Conservation (phyloP, 2,113 vertebrate species). For the Empidonax alnorum region DNA sequence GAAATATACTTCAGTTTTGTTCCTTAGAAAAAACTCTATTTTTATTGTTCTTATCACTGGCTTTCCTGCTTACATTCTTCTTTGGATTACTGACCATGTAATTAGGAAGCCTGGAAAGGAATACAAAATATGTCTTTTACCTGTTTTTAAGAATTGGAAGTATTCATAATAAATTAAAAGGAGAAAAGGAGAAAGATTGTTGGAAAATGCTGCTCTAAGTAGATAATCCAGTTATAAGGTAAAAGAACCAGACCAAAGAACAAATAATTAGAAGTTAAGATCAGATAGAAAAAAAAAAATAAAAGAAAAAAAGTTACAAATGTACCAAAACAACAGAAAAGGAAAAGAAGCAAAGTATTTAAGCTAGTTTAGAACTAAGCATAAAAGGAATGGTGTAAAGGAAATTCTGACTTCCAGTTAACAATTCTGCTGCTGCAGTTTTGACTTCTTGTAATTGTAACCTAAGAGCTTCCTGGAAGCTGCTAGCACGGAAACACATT, state of each 20-base stretch:
- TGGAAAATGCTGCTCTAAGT: neutral
- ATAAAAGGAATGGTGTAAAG: slow-evolving; percentile 28
- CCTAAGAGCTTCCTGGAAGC: slow-evolving; percentile 66
- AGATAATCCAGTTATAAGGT: neutral
- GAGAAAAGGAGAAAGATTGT: neutral
- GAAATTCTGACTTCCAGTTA: slow-evolving; percentile 68
- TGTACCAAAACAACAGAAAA: neutral
- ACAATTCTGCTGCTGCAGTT: slow-evolving; percentile 51
- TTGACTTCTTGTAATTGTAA: slow-evolving; percentile 66
- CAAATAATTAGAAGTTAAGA: neutral
- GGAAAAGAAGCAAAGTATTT: slow-evolving; percentile 13
- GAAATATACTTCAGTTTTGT: neutral
- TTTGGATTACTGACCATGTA: neutral
- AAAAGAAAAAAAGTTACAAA: neutral
- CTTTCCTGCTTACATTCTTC: neutral
- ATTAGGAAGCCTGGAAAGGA: neutral
- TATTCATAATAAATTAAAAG: neutral
- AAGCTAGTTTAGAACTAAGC: neutral
- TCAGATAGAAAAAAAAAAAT: neutral
- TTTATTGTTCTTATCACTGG: neutral
- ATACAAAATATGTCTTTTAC: neutral
- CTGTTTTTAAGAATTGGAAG: neutral
- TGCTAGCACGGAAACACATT: slow-evolving; percentile 50
- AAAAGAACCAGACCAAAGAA: neutral
- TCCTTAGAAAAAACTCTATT: neutral